Percentiles rank a stretch among this genome's conserved stretches.
These are phyloP conservation scores for Odontophorus gujanensis DNA, from an alignment of 2,113 vertebrate species.

Conservation along the genomic window DNA sequence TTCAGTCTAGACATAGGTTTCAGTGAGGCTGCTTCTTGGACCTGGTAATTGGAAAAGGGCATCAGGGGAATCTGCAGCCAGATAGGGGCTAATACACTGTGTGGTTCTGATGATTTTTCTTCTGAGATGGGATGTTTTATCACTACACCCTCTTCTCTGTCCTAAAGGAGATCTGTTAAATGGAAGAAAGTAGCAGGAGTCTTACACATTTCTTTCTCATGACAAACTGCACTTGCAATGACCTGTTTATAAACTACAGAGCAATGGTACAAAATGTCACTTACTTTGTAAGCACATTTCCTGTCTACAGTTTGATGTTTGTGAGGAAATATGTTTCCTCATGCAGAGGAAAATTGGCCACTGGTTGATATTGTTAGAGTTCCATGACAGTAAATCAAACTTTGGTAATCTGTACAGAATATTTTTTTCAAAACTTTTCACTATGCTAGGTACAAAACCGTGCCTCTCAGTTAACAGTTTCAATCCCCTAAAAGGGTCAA, in stretches of 20 bases:
- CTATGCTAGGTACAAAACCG: neutral
- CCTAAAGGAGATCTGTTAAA: neutral
- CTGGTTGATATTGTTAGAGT: neutral
- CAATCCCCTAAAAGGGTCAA: neutral
- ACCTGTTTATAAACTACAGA: neutral
- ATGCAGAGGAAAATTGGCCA: neutral
- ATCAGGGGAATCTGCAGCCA: neutral
- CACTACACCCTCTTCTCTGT: neutral
- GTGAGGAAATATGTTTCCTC: neutral
- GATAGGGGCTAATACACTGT: neutral
- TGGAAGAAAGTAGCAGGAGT: neutral
- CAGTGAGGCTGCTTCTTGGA: neutral
- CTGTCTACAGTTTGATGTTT: neutral
- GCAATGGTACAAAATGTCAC: neutral
- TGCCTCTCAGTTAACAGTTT: neutral
- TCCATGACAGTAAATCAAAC: neutral
- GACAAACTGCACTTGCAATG: neutral
- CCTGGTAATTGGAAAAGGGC: neutral
- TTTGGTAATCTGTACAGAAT: neutral
- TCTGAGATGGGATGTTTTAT: neutral
- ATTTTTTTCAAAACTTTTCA: neutral
- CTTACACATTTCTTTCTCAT: neutral
- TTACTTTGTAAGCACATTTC: neutral
- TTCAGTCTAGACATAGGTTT: neutral
- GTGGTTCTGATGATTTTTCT: neutral